A percentile compares a stretch with the other conserved stretches of the same genome.
Conservation (phyloP, 2,888 invertebrate genomes). For the Poecilus cupreus region DNA sequence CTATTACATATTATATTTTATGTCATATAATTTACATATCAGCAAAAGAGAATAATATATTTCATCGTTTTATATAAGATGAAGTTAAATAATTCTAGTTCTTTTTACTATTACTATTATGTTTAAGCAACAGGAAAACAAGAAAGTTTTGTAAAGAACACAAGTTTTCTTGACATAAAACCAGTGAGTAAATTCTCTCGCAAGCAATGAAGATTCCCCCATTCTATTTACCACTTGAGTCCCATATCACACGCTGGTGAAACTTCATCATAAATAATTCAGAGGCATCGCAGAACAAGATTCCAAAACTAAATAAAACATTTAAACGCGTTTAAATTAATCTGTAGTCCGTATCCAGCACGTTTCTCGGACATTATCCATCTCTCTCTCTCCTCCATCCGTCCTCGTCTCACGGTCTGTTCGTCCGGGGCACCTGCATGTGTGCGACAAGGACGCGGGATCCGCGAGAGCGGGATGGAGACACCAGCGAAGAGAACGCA, state of each 20-base stretch:
- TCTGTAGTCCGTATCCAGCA: constrained; percentile 40
- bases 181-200: too few species aligned
- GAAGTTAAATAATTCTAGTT: too few species aligned
- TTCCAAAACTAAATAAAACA: constrained; percentile 53
- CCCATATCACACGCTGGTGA: constrained; percentile 16
- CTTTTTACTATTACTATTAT: too few species aligned
- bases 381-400: constrained; percentile 1
- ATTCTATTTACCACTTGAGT: constrained; percentile 14
- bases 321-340: constrained; percentile 51
- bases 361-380: constrained; percentile 34
- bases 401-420: neutral
- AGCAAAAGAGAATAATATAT: too few species aligned
- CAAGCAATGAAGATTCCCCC: neutral
- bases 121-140: too few species aligned
- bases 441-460: neutral
- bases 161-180: too few species aligned
- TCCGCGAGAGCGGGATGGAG: neutral
- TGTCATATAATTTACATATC: too few species aligned
- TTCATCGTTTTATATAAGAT: too few species aligned
- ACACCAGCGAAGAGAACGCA: constrained; percentile 19
- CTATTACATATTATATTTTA: too few species aligned
- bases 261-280: constrained; percentile 42
- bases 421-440: neutral
- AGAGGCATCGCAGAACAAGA: constrained; percentile 47
- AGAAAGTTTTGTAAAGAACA: too few species aligned